Percentiles rank a stretch among this genome's conserved stretches.
Conservation (phyloP, 2,113 vertebrate genomes). For the Tupaia tana region DNA sequence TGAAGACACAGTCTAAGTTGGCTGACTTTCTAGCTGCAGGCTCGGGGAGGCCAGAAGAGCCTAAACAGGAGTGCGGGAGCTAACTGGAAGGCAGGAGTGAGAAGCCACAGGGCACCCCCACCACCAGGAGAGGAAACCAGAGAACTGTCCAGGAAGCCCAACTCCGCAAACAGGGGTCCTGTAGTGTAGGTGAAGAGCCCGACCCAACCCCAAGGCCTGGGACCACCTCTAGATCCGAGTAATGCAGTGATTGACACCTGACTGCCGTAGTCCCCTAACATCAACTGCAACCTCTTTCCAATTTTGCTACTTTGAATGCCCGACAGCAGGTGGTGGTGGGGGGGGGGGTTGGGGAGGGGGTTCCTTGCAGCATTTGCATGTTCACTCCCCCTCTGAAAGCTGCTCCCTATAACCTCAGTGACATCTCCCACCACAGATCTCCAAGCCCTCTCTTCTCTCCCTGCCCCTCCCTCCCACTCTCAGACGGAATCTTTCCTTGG, state of each 20-base stretch:
- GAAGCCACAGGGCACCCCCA: background rate
- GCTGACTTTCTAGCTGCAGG: background rate
- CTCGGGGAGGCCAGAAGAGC: background rate
- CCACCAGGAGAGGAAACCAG: background rate
- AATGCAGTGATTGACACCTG: fast-evolving
- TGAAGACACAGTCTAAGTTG: background rate
- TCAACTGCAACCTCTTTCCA: background rate
- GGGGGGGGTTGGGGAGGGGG: no score
- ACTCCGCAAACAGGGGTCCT: background rate
- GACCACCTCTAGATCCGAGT: background rate
- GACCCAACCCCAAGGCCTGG: background rate
- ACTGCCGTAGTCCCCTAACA: no score
- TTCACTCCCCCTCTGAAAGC: background rate
- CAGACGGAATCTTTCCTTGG: background rate
- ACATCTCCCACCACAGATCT: background rate
- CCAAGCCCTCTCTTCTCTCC: background rate
- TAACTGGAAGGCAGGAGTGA: background rate
- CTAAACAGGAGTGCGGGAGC: background rate
- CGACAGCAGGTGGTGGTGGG: no score
- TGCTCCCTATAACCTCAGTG: background rate
- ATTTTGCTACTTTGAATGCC: no score
- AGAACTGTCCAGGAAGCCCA: background rate
- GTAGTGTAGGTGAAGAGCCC: fast-evolving
- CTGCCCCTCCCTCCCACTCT: background rate
- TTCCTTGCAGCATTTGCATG: background rate